Evolutionary conservation across 2,888 invertebrate genomes (phyloP).

Genomic region (Cephus pygmeus): DNA sequence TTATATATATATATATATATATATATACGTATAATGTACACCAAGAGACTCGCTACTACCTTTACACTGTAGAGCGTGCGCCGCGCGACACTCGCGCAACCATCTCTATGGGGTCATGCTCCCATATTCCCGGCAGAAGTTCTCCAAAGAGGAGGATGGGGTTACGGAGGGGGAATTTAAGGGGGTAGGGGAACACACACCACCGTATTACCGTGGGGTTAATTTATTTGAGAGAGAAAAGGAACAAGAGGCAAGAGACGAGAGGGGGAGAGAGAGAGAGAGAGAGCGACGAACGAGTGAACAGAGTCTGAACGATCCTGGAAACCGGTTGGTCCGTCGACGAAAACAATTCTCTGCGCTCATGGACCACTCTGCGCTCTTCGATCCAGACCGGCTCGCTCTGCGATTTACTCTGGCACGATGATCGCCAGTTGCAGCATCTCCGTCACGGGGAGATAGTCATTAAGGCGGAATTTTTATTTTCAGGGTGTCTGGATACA

Average conservation of each 20-base stretch:
- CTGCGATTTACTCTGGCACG: not conserved
- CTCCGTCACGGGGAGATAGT: not conserved
- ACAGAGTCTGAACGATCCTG: not conserved
- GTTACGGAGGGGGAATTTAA: not conserved
- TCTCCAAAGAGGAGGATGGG: conserved; percentile 21
- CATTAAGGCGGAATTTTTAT: not conserved
- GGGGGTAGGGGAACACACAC: conserved; percentile 13
- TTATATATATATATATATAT: no score
- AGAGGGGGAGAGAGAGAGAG: not conserved
- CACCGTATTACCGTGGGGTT: conserved; percentile 25
- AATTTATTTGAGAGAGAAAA: conserved; percentile 28
- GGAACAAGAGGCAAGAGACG: not conserved
- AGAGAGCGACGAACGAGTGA: not conserved
- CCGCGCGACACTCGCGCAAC: not conserved
- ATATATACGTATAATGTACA: not conserved
- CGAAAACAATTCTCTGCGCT: not conserved
- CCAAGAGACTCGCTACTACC: not conserved
- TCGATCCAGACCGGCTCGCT: not conserved
- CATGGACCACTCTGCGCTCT: not conserved
- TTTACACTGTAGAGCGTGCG: not conserved
- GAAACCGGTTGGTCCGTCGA: not conserved
- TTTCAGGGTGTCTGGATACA: not conserved
- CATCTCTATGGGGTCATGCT: not conserved
- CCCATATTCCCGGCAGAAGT: conserved; percentile 13
- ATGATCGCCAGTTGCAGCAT: not conserved